A percentile compares a stretch with the other conserved stretches of the same genome.
Conservation (phyloP, 2,888 invertebrate genomes). For the Trachelus iudaicus region DNA sequence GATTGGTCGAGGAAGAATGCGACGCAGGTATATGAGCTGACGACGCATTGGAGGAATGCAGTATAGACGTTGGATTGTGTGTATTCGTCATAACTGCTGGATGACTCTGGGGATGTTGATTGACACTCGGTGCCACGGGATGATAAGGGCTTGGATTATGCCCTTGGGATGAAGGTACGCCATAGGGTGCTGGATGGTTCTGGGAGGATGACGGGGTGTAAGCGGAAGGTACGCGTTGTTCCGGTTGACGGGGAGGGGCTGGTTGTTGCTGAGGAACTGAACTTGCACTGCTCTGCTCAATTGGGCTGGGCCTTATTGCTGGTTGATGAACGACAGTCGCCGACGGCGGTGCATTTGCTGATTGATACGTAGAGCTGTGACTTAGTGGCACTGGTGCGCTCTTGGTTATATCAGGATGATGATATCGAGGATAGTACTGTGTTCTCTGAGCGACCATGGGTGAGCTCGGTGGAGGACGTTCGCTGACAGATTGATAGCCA, state of each 20-base stretch:
- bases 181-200: not conserved
- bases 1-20: conserved; percentile 38
- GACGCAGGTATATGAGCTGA: conserved; percentile 31
- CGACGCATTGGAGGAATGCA: conserved; percentile 23
- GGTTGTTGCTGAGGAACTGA: conserved; percentile 22
- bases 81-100: conserved; percentile 4
- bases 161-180: not conserved
- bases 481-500: conserved; percentile 13
- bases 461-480: conserved; percentile 16
- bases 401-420: conserved; percentile 60
- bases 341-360: conserved; percentile 56
- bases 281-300: conserved; percentile 35
- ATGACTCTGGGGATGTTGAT: conserved; percentile 31
- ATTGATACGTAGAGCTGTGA: conserved; percentile 50
- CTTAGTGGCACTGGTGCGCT: conserved; percentile 55
- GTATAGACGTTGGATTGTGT: conserved; percentile 21
- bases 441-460: conserved; percentile 48
- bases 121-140: conserved; percentile 22
- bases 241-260: conserved; percentile 39
- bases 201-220: conserved; percentile 25
- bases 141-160: conserved; percentile 11
- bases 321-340: conserved; percentile 48
- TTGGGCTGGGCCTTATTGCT: conserved; percentile 40
- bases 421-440: conserved; percentile 60
- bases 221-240: conserved; percentile 38